Percentiles rank a stretch among this genome's conserved stretches.
Conservation (phyloP, 2,888 invertebrate species). For the Agonopterix heracliana region DNA sequence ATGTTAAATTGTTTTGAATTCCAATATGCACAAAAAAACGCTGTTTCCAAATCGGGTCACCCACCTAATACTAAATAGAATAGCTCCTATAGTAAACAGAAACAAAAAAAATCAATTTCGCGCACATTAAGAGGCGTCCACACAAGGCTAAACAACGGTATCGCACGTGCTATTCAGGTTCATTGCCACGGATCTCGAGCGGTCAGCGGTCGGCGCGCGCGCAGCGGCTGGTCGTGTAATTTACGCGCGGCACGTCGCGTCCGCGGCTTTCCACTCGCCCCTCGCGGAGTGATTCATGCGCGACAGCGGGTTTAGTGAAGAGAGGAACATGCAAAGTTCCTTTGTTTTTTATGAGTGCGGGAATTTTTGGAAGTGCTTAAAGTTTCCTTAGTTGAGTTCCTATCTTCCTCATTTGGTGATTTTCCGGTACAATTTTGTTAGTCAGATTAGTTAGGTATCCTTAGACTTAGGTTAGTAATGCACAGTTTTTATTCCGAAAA, state of each 20-base stretch:
- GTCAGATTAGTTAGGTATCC: no score
- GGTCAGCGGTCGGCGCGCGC: conserved; percentile 15
- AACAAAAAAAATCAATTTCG: no score
- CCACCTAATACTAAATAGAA: no score
- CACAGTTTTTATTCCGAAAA: no score
- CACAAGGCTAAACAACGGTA: conserved; percentile 4
- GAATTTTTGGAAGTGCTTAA: no score
- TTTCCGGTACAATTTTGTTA: background rate
- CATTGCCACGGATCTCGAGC: conserved; percentile 29
- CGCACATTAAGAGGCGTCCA: no score
- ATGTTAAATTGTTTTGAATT: no score
- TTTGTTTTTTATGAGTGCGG: background rate
- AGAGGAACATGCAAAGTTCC: background rate
- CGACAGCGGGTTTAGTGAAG: conserved; percentile 12
- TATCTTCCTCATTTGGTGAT: background rate
- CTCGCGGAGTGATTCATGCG: conserved; percentile 14
- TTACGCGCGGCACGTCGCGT: conserved; percentile 32
- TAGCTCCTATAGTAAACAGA: no score
- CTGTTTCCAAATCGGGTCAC: no score
- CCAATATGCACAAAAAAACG: no score
- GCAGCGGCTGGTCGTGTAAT: conserved; percentile 18
- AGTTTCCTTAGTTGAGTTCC: no score
- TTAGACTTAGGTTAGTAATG: no score
- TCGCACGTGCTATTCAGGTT: conserved; percentile 16
- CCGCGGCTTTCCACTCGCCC: conserved; percentile 29